Evolutionary conservation across 2,797 vertebrate genomes (phyloP).

Genomic region (Myotis findleyi): DNA sequence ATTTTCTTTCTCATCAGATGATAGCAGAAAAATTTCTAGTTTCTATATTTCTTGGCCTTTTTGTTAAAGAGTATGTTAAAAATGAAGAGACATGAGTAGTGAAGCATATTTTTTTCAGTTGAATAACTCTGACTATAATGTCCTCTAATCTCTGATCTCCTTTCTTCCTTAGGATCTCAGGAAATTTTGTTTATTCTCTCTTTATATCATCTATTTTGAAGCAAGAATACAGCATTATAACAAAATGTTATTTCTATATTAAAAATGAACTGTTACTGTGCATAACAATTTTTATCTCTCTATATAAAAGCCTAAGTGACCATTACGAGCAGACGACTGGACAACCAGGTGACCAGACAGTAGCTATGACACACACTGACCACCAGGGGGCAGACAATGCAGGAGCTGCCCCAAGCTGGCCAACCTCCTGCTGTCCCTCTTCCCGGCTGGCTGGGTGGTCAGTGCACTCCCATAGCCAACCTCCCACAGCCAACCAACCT

Average conservation of each 20-base stretch:
- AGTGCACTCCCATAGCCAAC: too few relatives aligned
- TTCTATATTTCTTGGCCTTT: constrained; percentile 22
- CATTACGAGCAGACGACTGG: too few relatives aligned
- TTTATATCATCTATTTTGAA: constrained; percentile 10
- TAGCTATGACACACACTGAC: too few relatives aligned
- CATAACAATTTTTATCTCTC: not conserved
- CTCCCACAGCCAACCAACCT: too few relatives aligned
- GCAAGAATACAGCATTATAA: not conserved
- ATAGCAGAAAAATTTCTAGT: not conserved
- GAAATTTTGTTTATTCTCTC: not conserved
- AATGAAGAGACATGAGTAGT: not conserved
- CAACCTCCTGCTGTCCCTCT: too few relatives aligned
- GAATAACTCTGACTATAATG: not conserved
- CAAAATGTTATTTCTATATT: not conserved
- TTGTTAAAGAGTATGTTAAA: constrained; percentile 15
- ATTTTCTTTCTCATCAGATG: constrained; percentile 43
- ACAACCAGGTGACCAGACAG: too few relatives aligned
- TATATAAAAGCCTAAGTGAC: too few relatives aligned
- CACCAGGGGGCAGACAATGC: too few relatives aligned
- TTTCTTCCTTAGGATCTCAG: not conserved
- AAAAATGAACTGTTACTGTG: not conserved
- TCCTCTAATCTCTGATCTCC: not conserved
- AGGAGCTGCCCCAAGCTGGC: too few relatives aligned
- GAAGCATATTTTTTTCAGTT: not conserved
- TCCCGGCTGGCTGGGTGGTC: too few relatives aligned